Percentiles rank a stretch among this genome's conserved stretches.
Conservation (phyloP, 1,140 invertebrate genomes). For the Drosophila lacertosa region DNA sequence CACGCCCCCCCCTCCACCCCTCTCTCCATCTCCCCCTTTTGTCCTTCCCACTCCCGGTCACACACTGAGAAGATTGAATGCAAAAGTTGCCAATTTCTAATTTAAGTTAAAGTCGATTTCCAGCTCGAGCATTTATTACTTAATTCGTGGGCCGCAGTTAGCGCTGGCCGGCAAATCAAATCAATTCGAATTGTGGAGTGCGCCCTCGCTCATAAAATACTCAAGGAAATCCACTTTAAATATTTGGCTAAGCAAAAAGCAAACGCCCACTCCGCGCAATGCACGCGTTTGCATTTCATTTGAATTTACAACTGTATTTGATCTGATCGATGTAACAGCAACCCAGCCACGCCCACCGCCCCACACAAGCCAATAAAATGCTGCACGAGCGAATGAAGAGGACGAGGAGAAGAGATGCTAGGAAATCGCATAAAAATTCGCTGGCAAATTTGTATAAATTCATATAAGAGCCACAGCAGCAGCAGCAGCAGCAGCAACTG, state of each 20-base stretch:
- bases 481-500: neutral
- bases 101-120: conserved; percentile 20
- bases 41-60: no score
- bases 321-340: conserved; percentile 63
- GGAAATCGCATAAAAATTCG: conserved; percentile 76
- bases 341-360: conserved; percentile 14
- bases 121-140: conserved; percentile 62
- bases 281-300: conserved; percentile 77
- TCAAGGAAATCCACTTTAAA: conserved; percentile 67
- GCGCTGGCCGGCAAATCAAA: conserved; percentile 54
- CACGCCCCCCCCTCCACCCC: conserved; percentile 25
- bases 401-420: conserved; percentile 40
- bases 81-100: conserved; percentile 9
- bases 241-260: conserved; percentile 71
- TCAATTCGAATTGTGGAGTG: conserved; percentile 54
- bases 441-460: conserved; percentile 59
- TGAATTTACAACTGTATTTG: conserved; percentile 80
- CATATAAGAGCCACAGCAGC: conserved; percentile 30
- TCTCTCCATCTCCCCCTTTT: no score
- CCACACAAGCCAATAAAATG: conserved; percentile 39
- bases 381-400: conserved; percentile 36
- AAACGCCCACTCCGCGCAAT: conserved; percentile 56
- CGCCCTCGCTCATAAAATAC: conserved; percentile 58
- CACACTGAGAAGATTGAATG: neutral
- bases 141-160: conserved; percentile 52